Evolutionary conservation across 2,888 invertebrate species (phyloP).

Genomic region (Napeogenes sylphis): DNA sequence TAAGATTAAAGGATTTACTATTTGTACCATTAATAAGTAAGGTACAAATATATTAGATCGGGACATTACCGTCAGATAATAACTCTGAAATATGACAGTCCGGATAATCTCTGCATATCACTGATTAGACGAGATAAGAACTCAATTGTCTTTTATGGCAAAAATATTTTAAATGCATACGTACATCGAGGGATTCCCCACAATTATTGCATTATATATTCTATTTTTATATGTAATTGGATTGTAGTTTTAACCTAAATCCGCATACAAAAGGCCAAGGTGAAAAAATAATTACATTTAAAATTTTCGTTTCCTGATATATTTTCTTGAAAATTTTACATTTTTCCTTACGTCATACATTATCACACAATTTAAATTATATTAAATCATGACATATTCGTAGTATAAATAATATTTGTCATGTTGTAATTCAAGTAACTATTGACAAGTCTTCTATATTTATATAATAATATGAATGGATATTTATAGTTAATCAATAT

Average conservation of each 20-base stretch:
- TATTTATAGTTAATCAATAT: conserved; percentile 9
- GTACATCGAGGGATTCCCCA: conserved; percentile 42
- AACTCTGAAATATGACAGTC: conserved; percentile 12
- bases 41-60: not conserved
- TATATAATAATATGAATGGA: conserved; percentile 5
- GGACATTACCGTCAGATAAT: conserved; percentile 16
- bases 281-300: not conserved
- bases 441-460: not conserved
- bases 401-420: conserved; percentile 1
- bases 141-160: conserved; percentile 12
- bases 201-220: conserved; percentile 50
- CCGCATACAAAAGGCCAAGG: not conserved
- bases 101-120: conserved; percentile 15
- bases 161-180: conserved; percentile 20
- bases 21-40: no score
- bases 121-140: conserved; percentile 22
- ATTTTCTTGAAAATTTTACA: no score
- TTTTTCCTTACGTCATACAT: no score
- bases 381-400: conserved; percentile 2
- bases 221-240: conserved; percentile 38
- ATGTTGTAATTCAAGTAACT: not conserved
- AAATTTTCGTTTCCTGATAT: not conserved
- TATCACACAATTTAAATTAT: not conserved
- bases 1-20: no score
- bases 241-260: conserved; percentile 22